Evolutionary conservation across 1,140 invertebrate genomes (phyloP).

Genomic region (Phymorhynchus buccinoides): DNA sequence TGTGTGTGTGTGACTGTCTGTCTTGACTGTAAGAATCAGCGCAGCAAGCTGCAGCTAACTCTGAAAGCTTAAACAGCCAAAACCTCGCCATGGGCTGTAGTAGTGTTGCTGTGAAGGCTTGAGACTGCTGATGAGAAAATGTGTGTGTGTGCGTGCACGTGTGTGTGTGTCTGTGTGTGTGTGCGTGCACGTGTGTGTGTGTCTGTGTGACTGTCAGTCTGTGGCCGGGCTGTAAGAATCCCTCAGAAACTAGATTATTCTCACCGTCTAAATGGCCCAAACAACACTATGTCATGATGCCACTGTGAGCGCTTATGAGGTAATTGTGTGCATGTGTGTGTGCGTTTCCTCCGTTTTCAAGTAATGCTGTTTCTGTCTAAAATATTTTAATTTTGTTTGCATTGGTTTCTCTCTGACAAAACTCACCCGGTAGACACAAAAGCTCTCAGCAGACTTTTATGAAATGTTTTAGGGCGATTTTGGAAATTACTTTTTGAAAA

Average conservation of each 20-base stretch:
- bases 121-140: neutral
- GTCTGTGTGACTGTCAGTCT: neutral
- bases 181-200: neutral
- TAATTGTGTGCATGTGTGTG: slow-evolving; percentile 36
- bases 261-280: slow-evolving; percentile 64
- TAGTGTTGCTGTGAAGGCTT: neutral
- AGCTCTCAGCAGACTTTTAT: too few relatives aligned
- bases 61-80: slow-evolving; percentile 66
- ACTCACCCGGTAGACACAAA: too few relatives aligned
- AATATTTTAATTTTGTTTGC: too few relatives aligned
- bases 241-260: too few relatives aligned
- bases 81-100: too few relatives aligned
- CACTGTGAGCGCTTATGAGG: slow-evolving; percentile 63
- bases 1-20: neutral
- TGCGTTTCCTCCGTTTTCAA: too few relatives aligned
- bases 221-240: too few relatives aligned
- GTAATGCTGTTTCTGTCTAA: too few relatives aligned
- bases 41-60: slow-evolving; percentile 56
- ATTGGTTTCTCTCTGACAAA: too few relatives aligned
- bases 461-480: too few relatives aligned
- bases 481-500: too few relatives aligned
- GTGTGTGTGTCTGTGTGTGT: slow-evolving; percentile 7
- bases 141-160: neutral
- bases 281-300: slow-evolving; percentile 67
- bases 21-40: slow-evolving; percentile 38